phyloP scores from a whole-genome alignment of 2,888 invertebrate species.

The Aspidapion aeneum region DNA sequence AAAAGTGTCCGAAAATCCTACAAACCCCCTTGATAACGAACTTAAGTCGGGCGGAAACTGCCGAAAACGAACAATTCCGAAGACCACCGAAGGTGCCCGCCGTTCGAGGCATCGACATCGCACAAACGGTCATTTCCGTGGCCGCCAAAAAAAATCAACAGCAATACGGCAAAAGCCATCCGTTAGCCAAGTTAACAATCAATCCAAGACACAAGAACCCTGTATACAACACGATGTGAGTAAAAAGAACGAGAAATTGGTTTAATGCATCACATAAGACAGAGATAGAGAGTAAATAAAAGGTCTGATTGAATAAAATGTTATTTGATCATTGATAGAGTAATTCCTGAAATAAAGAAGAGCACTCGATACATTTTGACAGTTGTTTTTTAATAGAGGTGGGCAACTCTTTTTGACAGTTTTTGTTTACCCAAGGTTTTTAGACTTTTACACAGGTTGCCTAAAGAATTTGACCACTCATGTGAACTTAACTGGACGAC shows the following conservation, averaged over 20 bases:
- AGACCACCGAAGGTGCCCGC: constrained; percentile 50
- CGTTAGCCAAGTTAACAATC: constrained; percentile 80
- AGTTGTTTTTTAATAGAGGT: too few species aligned
- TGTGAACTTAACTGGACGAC: too few species aligned
- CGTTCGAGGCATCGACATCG: constrained; percentile 50
- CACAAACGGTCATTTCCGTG: constrained; percentile 63
- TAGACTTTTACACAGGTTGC: too few species aligned
- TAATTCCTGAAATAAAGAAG: too few species aligned
- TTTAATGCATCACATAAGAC: constrained; percentile 51
- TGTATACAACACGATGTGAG: constrained; percentile 81
- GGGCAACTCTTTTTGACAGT: too few species aligned
- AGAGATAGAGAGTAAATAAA: too few species aligned
- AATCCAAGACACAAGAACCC: constrained; percentile 76
- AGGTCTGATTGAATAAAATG: too few species aligned
- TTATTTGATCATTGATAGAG: too few species aligned
- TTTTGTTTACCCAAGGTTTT: too few species aligned
- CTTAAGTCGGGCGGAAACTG: constrained; percentile 35
- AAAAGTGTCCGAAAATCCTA: constrained; percentile 28
- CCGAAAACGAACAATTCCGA: constrained; percentile 33
- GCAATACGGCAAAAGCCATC: constrained; percentile 91
- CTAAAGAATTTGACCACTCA: too few species aligned
- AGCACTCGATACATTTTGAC: too few species aligned
- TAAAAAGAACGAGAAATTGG: too few species aligned
- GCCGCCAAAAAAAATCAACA: constrained; percentile 71
- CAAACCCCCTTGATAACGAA: constrained; percentile 26